Base-by-base conservation (phyloP, 1,140 invertebrate species). In the Drosophila trapezifrons region DNA sequence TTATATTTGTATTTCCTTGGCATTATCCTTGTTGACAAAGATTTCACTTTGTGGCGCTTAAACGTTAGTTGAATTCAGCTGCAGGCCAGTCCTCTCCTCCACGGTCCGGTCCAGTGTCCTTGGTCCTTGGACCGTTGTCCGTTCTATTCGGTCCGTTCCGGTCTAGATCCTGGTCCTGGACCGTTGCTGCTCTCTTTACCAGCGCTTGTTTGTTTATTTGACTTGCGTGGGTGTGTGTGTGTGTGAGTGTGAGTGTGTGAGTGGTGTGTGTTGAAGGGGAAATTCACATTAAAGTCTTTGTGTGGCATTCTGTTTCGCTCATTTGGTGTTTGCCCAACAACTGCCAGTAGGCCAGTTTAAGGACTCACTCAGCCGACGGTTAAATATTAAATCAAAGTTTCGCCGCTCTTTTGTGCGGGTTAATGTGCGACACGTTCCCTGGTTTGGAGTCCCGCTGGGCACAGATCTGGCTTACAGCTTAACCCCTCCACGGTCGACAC, bases 1-100 rank as follows among this genome's bases (percentile, higher is more conserved):
- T 89, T 89, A 89, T 89, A 89, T 89, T 89, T 89, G 84, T 89
- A 89, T 89, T 89, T 89, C 84, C 84, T 89, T 89, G 85, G 84
- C 80, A 89, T 89, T 89, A 89, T 89, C 84, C 84, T 78, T 89
- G 84, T 89, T 89, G 84, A 89, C 84, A 89, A 89, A 89, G 84
- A 89, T 89, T 89, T 89, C 84, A 89, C 84, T 89, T 89, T 89
- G 84, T 89, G 84, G 84, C 84, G 85, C 84, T 89, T 84, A 89
- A 87, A 89, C 83, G 85, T 89, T 89, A 76, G 84, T 78, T 80
- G 84, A 82, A 87, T 86, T 69, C 77, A 60, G 78, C 83, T 78
- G 49, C 74, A 81, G 82, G 82, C 80, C 77, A 76, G 67, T 55
- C 52, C 56, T 15, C 37, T 37, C 25, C 37, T n/a, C n/a, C n/a